phyloP scores from a whole-genome alignment of 2,888 invertebrate genomes.

The Limnephilus rhombicus region DNA sequence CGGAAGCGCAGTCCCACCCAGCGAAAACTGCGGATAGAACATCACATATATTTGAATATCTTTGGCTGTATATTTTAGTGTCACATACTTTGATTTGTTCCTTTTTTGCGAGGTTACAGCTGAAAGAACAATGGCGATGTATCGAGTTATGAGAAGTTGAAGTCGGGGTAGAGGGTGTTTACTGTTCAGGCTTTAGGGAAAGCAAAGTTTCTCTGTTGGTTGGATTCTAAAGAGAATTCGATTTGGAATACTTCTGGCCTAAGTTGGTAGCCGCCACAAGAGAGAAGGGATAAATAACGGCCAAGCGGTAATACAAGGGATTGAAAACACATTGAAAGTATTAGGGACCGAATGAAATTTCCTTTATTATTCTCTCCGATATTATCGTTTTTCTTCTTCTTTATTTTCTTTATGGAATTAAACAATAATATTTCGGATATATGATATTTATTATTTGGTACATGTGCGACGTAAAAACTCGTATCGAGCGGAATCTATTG shows the following conservation, averaged over 20 bases:
- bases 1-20: no score
- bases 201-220: conserved; percentile 16
- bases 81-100: not conserved
- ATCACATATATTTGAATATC: no score
- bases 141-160: conserved; percentile 18
- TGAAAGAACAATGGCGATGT: not conserved
- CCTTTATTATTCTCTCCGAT: conserved; percentile 13
- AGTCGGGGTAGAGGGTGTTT: not conserved
- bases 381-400: conserved; percentile 11
- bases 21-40: no score
- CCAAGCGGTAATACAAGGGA: conserved; percentile 15
- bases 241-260: conserved; percentile 30
- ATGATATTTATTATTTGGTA: not conserved
- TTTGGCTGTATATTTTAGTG: not conserved
- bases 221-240: conserved; percentile 18
- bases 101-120: not conserved
- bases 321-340: conserved; percentile 40
- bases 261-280: not conserved
- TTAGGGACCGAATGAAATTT: conserved; percentile 17
- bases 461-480: not conserved
- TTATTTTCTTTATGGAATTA: conserved; percentile 16
- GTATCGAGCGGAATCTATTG: not conserved
- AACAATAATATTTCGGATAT: not conserved
- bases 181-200: not conserved
- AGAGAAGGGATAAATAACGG: conserved; percentile 40